These are phyloP conservation scores for Calycopis cecrops DNA, from an alignment of 1,140 invertebrate species.

Conservation along the genomic window DNA sequence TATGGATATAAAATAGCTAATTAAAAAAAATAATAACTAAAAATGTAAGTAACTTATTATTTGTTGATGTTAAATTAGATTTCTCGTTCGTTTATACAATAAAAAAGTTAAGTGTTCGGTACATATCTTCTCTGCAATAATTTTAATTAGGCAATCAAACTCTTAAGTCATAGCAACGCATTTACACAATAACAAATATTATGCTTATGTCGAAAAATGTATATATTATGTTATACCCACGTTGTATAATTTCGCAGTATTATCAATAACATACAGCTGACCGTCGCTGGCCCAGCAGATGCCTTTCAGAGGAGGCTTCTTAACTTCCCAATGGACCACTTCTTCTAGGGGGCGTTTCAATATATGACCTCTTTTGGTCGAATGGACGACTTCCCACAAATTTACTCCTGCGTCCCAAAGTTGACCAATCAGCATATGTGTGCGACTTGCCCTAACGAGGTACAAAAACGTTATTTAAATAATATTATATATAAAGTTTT, in stretches of 20 bases:
- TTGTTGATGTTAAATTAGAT: no score
- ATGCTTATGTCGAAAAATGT: not conserved
- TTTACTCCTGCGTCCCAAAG: constrained; percentile 56
- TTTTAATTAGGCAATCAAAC: no score
- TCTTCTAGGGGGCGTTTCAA: constrained; percentile 45
- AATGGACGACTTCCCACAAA: constrained; percentile 67
- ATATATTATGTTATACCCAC: constrained; percentile 33
- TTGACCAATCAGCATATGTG: constrained; percentile 50
- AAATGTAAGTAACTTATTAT: no score
- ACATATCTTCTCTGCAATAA: no score
- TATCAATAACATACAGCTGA: constrained; percentile 57
- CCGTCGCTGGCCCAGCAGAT: constrained; percentile 62
- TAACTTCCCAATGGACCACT: constrained; percentile 43
- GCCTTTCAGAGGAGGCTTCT: constrained; percentile 42
- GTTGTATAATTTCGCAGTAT: constrained; percentile 48
- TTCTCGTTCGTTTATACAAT: no score
- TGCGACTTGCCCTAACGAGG: constrained; percentile 44
- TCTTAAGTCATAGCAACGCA: no score
- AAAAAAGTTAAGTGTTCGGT: no score
- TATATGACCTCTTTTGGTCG: constrained; percentile 54
- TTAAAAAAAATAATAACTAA: no score
- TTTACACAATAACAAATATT: no score
- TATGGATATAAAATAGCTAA: no score
- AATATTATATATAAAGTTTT: no score
- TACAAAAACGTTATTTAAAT: no score